Evolutionary conservation across 2,888 invertebrate genomes (phyloP), one percentile per base, ranked within the genome.

Genomic region (Drepanosiphum platanoidis): DNA sequence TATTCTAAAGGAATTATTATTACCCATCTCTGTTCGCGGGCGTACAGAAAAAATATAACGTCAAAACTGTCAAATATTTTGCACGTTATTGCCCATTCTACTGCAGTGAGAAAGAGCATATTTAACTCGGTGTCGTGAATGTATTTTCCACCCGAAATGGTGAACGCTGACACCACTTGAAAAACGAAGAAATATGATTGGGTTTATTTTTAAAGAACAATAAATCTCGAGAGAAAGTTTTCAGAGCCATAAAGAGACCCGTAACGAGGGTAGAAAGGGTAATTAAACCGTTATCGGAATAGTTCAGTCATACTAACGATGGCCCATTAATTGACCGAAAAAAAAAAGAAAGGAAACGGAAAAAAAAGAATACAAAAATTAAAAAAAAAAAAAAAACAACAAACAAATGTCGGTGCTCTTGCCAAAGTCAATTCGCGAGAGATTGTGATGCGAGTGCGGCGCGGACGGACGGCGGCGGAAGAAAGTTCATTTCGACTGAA

Each of bases 271-370:
- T 64, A n/a, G 83, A 52, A 66, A 36, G 70, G 52, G 77, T 84
- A 84, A 84, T 84, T 84, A 84, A 84, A 84, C 75, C 75, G 84
- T 84, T 84, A 84, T 84, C 84, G 84, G 84, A 77, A 84, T 77
- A 68, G 74, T 77, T 75, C 84, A 84, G 84, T 77, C 68, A 30
- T 83, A 34, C 84, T 77, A 84, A 84, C 68, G 84, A 84, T 68
- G 58, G 32, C 1, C 75, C 75, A 84, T 77, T 77, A 84, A 84
- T 84, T 68, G 84, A 77, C 68, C 39, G 30, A 36, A 72, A 82
- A 68, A 46, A 46, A 68, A 46, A 68, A 79, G 34, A 79, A 71
- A 71, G n/a, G 3, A 68, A 34, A 13, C 3, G n/a, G n/a, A 34
- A 68, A 68, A 68, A 4, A 34, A 68, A 68, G 46, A 15, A 30